phyloP scores from a whole-genome alignment of 2,113 vertebrate species.

The Cricetomys ansorgei region DNA sequence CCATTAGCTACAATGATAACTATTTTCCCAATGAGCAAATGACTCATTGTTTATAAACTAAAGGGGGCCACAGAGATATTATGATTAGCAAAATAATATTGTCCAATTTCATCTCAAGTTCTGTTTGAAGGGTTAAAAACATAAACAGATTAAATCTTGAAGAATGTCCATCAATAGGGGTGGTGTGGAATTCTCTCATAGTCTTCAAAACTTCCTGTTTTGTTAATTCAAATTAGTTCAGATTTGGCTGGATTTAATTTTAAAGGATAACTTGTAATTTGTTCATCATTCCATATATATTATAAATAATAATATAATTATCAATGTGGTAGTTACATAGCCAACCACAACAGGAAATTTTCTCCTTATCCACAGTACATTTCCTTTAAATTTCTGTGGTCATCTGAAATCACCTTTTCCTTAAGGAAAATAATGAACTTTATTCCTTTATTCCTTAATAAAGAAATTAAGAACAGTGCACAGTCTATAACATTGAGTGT shows the following conservation, averaged over 20 bases:
- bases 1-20: neutral
- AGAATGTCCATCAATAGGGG: neutral
- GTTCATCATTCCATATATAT: slow-evolving; percentile 54
- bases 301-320: neutral
- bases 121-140: slow-evolving; percentile 18
- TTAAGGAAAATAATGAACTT: slow-evolving; percentile 48
- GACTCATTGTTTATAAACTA: neutral
- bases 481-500: neutral
- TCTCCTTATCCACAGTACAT: slow-evolving; percentile 53
- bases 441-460: slow-evolving; percentile 51
- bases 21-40: slow-evolving; percentile 45
- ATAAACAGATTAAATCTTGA: neutral
- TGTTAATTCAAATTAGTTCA: slow-evolving; percentile 50
- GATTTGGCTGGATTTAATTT: slow-evolving; percentile 59
- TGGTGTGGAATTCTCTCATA: neutral
- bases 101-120: slow-evolving; percentile 27
- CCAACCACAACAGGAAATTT: slow-evolving; percentile 64
- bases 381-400: slow-evolving; percentile 51
- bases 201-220: slow-evolving; percentile 31
- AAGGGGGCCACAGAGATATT: neutral
- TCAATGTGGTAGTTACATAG: neutral
- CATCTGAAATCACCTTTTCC: slow-evolving; percentile 51
- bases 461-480: slow-evolving; percentile 23
- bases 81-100: slow-evolving; percentile 12
- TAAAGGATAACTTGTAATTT: slow-evolving; percentile 46